Conservation (phyloP, 2,888 invertebrate species). For the Neoitamus cyanurus region DNA sequence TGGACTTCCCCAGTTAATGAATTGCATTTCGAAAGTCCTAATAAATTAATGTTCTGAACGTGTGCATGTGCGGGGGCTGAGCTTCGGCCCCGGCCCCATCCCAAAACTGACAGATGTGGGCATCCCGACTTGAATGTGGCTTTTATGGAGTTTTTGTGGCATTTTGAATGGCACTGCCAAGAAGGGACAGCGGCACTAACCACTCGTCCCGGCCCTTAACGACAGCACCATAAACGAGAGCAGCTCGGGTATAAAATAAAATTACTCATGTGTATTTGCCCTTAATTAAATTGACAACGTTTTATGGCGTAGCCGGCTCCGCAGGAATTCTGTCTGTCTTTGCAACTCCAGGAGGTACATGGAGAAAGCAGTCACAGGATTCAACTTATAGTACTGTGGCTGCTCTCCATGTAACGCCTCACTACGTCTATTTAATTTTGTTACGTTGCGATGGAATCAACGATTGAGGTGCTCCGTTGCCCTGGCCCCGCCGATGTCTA, state of each 20-base stretch:
- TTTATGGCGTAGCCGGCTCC: constrained; percentile 16
- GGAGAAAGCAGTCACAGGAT: not conserved
- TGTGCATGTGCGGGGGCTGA: not conserved
- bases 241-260: constrained; percentile 15
- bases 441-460: not conserved
- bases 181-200: not conserved
- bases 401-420: not conserved
- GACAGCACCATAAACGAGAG: not conserved
- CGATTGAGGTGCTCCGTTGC: not conserved
- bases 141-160: constrained; percentile 30
- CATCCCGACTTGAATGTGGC: not conserved
- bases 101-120: not conserved
- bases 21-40: constrained; percentile 24
- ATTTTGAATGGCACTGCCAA: not conserved
- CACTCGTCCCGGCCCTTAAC: not conserved
- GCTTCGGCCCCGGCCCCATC: not conserved
- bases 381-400: not conserved
- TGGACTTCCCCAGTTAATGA: constrained; percentile 5
- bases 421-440: not conserved
- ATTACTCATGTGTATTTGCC: constrained; percentile 33
- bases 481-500: not conserved
- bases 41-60: constrained; percentile 8
- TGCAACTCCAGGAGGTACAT: not conserved
- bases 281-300: constrained; percentile 35
- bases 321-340: not conserved